Conservation (phyloP, 2,888 invertebrate genomes). For the Cerceris ruficornis region DNA sequence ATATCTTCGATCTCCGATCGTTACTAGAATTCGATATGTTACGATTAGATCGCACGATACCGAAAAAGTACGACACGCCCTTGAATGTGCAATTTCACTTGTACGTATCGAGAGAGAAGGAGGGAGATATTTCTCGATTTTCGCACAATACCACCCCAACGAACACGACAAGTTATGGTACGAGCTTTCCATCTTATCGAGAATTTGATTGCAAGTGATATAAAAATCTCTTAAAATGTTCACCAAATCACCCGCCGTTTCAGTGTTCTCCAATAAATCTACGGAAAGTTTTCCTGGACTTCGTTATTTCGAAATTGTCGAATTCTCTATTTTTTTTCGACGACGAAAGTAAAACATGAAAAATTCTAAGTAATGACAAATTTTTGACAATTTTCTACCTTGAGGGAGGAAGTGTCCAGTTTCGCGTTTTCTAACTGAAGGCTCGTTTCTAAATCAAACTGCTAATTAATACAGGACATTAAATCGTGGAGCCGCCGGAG, state of each 20-base stretch:
- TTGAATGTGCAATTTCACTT: constrained; percentile 2
- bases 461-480: constrained; percentile 52
- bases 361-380: background rate
- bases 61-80: background rate
- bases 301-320: background rate
- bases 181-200: constrained; percentile 9
- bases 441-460: constrained; percentile 35
- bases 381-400: background rate
- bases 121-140: constrained; percentile 25
- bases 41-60: constrained; percentile 3
- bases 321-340: background rate
- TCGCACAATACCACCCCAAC: constrained; percentile 45
- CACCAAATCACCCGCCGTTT: background rate
- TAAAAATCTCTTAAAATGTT: background rate
- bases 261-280: constrained; percentile 16
- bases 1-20: background rate
- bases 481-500: constrained; percentile 32
- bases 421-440: background rate
- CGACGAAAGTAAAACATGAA: background rate
- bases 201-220: constrained; percentile 38
- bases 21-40: background rate
- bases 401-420: background rate
- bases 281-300: background rate
- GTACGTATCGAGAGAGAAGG: constrained; percentile 5
- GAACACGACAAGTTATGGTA: constrained; percentile 35